phyloP scores from a whole-genome alignment of 2,888 invertebrate genomes.

The Serripes groenlandicus region DNA sequence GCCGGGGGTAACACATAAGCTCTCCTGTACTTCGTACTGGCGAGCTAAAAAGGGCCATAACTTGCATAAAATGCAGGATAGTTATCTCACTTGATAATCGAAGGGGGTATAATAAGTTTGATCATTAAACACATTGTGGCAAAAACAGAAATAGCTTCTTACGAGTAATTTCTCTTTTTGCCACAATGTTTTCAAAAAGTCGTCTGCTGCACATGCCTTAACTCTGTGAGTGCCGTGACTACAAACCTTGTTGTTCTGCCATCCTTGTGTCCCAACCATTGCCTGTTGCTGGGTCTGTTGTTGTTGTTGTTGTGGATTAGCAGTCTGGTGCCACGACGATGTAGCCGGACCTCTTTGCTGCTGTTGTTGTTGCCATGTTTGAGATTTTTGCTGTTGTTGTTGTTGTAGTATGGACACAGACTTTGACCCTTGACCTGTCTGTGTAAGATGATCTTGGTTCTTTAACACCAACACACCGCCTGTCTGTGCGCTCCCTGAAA shows the following conservation, averaged over 20 bases:
- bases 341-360: constrained; percentile 43
- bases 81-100: too few species aligned
- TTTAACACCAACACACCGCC: constrained; percentile 64
- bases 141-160: neutral
- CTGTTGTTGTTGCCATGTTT: constrained; percentile 61
- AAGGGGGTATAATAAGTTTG: too few species aligned
- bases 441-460: constrained; percentile 52
- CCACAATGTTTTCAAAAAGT: neutral
- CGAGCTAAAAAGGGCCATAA: too few species aligned
- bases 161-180: neutral
- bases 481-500: constrained; percentile 30
- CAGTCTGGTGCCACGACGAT: constrained; percentile 64
- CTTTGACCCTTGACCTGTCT: constrained; percentile 18
- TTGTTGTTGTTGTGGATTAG: too few species aligned
- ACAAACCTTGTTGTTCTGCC: constrained; percentile 28
- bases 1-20: too few species aligned
- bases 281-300: constrained; percentile 83
- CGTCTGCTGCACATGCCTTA: neutral
- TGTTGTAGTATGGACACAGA: constrained; percentile 19
- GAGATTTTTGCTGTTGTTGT: constrained; percentile 41
- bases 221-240: neutral
- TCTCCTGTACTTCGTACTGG: too few species aligned
- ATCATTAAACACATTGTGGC: neutral
- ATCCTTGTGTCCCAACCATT: constrained; percentile 40
- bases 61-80: too few species aligned